Evolutionary conservation across 2,113 vertebrate species (phyloP), one percentile per base, ranked within the genome.

Genomic region (Epinephelus cyanopodus): DNA sequence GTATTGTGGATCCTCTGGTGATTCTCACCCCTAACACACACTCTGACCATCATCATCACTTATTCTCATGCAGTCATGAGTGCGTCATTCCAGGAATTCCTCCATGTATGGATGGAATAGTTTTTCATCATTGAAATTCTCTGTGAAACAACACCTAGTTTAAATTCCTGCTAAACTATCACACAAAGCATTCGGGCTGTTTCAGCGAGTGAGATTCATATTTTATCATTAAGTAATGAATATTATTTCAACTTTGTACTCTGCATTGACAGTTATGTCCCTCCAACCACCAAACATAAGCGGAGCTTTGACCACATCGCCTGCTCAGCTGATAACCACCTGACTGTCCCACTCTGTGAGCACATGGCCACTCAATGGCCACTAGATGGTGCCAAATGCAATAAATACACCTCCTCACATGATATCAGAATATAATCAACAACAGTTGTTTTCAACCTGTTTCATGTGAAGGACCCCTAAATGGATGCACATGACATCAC

Each of bases 241-340:
- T 21, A 57, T 8, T 0, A 61, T 6, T 67, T 48, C 17, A 8
- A 23, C 3, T 33, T 56, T 29, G 13, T 15, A 17, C 74, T 74
- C 45, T 21, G 17, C 33, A 21, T 17, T 33, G 19, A 48, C n/a
- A 29, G 12, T 45, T 2, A 27, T 60, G 8, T 17, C 29, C 0
- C 14, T 4, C 64, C 11, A 57, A 6, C 39, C 25, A 33, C 18
- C 23, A 37, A 61, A 27, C 21, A 60, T 11, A 70, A 0, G 29
- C 33, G 33, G 48, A 52, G 60, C 71, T 63, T 73, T 37, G 39
- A 72, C 58, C 72, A 64, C 29, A 60, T 6, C 5, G 23, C 37
- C 15, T 50, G 29, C 82, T 93, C 89, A 90, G 87, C 89, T 90
- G 91, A 90, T 21, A 45, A 70, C 56, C 88, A 86, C 84, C 81